Conservation (phyloP, 2,113 vertebrate species). For the Zingel zingel region DNA sequence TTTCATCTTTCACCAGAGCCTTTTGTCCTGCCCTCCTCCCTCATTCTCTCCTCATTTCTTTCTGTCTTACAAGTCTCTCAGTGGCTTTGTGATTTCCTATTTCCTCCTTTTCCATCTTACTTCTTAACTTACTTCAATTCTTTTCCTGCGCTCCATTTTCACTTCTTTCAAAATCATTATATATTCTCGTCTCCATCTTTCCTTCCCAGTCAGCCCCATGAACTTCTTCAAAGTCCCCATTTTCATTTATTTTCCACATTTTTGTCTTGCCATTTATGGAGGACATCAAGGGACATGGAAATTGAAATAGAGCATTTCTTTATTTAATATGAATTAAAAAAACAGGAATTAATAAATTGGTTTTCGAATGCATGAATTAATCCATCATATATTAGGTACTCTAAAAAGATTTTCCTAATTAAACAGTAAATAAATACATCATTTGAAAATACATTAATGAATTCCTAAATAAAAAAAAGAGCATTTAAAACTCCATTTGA, state of each 20-base stretch:
- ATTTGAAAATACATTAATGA: too few relatives aligned
- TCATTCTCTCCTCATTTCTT: conserved; percentile 15
- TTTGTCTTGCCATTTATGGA: background rate
- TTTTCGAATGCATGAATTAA: too few relatives aligned
- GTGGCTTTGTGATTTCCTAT: conserved; percentile 14
- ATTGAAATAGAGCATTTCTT: too few relatives aligned
- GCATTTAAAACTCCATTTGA: too few relatives aligned
- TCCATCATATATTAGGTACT: too few relatives aligned
- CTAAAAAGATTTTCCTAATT: too few relatives aligned
- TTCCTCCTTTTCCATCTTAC: conserved; percentile 9
- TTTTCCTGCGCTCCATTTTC: conserved; percentile 23
- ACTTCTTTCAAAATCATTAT: conserved; percentile 32
- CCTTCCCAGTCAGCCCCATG: background rate
- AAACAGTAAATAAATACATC: too few relatives aligned
- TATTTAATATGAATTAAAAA: too few relatives aligned
- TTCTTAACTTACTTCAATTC: conserved; percentile 30
- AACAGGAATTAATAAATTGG: too few relatives aligned
- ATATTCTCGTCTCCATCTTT: conserved; percentile 7
- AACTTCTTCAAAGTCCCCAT: conserved; percentile 11
- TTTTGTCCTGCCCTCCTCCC: conserved; percentile 2
- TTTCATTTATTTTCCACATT: background rate
- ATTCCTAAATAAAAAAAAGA: too few relatives aligned
- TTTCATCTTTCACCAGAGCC: conserved; percentile 1
- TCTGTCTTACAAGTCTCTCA: conserved; percentile 1
- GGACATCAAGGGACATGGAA: too few relatives aligned